These are phyloP conservation scores for Chiloscyllium plagiosum DNA, from an alignment of 2,113 vertebrate genomes.

Conservation along the genomic window DNA sequence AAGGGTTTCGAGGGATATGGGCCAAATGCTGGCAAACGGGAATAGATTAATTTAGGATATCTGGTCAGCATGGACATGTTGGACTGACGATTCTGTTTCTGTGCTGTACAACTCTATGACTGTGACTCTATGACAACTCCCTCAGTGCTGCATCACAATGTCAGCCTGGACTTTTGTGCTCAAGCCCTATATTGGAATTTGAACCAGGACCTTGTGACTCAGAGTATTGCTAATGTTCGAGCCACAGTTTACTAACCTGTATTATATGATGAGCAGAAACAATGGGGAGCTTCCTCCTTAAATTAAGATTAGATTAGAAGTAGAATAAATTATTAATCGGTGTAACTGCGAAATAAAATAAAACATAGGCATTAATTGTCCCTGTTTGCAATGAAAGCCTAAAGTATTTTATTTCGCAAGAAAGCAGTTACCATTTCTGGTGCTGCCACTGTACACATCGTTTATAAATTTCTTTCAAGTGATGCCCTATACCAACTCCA, in stretches of 20 bases:
- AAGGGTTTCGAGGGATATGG: too few species aligned
- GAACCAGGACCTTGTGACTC: too few species aligned
- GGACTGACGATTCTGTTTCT: too few species aligned
- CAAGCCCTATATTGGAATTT: neutral
- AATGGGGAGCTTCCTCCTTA: neutral
- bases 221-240: too few species aligned
- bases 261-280: neutral
- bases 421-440: neutral
- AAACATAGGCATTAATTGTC: neutral
- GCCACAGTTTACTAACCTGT: too few species aligned
- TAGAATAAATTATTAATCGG: neutral
- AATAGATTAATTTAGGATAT: too few species aligned
- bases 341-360: neutral
- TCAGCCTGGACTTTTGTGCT: neutral
- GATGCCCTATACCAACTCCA: neutral
- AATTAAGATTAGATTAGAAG: neutral
- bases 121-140: neutral
- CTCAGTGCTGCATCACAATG: neutral
- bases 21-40: too few species aligned
- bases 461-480: neutral
- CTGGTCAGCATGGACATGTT: too few species aligned
- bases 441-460: neutral
- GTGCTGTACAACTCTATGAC: too few species aligned
- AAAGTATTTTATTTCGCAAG: neutral
- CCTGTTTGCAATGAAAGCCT: neutral